Percentiles rank a stretch among this genome's conserved stretches.
Evolutionary conservation across 1,140 invertebrate species (phyloP).

Genomic region (Acromyrmex charruanus): DNA sequence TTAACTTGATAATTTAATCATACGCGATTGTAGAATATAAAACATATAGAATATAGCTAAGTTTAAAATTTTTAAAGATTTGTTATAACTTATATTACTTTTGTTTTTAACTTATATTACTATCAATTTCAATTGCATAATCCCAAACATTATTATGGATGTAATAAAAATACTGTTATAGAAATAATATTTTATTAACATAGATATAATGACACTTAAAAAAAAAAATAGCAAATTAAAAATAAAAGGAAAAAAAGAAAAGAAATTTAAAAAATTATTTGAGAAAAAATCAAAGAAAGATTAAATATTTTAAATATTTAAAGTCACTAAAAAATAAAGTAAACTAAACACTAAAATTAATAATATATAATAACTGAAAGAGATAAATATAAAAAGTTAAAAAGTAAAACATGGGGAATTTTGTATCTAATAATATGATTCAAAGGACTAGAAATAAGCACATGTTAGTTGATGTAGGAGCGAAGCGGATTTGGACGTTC

Average conservation of each 20-base stretch:
- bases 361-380: neutral
- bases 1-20: neutral
- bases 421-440: neutral
- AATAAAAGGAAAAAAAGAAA: neutral
- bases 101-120: neutral
- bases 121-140: constrained; percentile 2
- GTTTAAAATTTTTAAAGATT: neutral
- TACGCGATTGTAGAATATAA: neutral
- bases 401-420: neutral
- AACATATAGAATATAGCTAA: neutral
- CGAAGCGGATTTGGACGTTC: neutral
- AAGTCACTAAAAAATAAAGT: neutral
- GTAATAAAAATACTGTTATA: neutral
- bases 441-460: neutral
- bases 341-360: neutral
- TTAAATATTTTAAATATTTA: neutral
- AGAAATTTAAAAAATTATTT: neutral
- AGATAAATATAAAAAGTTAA: neutral
- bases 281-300: neutral
- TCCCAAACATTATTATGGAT: neutral
- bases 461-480: neutral
- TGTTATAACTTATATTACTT: too few species aligned
- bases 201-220: neutral
- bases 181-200: neutral
- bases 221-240: neutral